Evolutionary conservation across 2,888 invertebrate genomes (phyloP), one percentile per base, ranked within the genome.

Genomic region (Euproctis similis): DNA sequence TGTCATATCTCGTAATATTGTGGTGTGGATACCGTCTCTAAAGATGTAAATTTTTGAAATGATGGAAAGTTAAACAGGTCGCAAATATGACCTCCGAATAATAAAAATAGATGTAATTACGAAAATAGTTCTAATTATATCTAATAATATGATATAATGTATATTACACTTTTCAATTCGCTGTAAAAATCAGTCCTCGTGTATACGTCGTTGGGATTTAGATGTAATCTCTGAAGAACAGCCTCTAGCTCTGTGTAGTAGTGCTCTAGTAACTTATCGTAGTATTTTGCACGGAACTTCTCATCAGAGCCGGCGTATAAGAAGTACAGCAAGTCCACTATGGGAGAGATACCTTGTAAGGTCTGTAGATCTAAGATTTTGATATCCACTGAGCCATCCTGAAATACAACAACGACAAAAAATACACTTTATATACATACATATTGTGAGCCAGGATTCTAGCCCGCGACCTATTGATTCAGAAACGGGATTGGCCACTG

Each of bases 291-390:
- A 1, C 74, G 46, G 56, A 76, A 74, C 34, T 52, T 34, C 21
- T 55, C 56, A 36, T 73, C 73, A 0, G 73, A 55, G 10, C 70
- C 62, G 4, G 59, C 38, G 42, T 65, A 60, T 19, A 73, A 54
- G 37, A 74, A 63, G 53, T 71, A 70, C 12, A 72, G 29, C 9
- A 76, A 53, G 39, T 76, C 74, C 0, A 48, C 30, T 21, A 62
- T 42, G 0, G 61, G 63, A 20, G 62, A 53, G 4, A 67, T 67
- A 0, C 53, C 51, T 30, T 64, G 61, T 4, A 76, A 30, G 1
- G 71, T 68, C 41, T 78, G 78, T 23, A 65, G 68, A 39, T 78
- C 77, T 9, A 78, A 54, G 1, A 63, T 42, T 7, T 63, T 52
- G n/a, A 64, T 39, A 3, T 63, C 39, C 1, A 67, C 17, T 1